Conservation (phyloP, 2,113 vertebrate genomes). For the Lepus timidus region DNA sequence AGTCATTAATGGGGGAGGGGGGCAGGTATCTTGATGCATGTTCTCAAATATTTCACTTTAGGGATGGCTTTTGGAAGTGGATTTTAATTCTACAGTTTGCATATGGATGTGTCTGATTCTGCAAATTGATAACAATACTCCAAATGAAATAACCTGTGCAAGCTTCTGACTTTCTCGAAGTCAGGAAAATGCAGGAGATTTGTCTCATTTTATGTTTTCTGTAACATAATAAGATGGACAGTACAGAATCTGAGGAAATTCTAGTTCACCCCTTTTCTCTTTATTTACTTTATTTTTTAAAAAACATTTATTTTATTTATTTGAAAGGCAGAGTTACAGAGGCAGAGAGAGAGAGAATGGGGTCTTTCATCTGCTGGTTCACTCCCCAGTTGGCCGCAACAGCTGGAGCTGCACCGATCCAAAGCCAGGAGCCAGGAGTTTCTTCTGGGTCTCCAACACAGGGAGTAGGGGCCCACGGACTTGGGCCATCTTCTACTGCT, state of each 20-base stretch:
- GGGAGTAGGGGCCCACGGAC: no score
- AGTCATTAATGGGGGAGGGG: neutral
- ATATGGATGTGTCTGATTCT: slow-evolving; percentile 19
- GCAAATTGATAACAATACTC: neutral
- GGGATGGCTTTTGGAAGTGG: slow-evolving; percentile 32
- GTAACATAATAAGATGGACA: neutral
- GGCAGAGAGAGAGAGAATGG: no score
- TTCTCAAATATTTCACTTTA: slow-evolving; percentile 56
- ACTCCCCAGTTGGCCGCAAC: no score
- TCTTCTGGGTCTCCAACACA: no score
- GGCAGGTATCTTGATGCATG: neutral
- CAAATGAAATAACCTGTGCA: neutral
- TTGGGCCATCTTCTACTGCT: no score
- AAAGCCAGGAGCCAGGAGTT: no score
- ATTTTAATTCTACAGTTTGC: slow-evolving; percentile 30
- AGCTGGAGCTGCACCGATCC: no score
- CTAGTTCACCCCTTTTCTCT: neutral
- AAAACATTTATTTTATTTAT: no score
- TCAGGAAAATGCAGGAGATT: slow-evolving; percentile 4
- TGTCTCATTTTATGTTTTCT: neutral
- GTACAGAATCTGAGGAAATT: neutral
- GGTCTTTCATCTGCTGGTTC: no score
- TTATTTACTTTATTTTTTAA: no score
- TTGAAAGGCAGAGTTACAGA: no score
- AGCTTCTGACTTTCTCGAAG: neutral